Evolutionary conservation across 2,113 vertebrate species (phyloP), one percentile per base, ranked within the genome.

Genomic region (Corynorhinus townsendii): DNA sequence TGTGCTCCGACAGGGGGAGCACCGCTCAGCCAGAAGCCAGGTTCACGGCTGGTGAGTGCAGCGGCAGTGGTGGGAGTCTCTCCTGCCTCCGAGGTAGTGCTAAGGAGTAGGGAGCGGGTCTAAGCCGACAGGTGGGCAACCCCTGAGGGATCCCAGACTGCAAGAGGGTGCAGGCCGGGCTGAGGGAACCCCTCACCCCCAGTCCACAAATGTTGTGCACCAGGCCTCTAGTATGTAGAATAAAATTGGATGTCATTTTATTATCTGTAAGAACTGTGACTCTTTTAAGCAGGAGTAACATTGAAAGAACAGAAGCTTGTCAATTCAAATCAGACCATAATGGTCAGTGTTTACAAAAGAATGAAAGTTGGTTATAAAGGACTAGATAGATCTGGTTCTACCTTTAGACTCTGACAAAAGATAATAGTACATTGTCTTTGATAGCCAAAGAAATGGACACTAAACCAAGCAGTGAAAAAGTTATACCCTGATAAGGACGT

Each of bases 371-470:
- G 22, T 17, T 69, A 92, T 35, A 64, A 92, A 92, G 40, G 14
- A 86, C 47, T 43, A 93, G 45, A n/a, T 11, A 89, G 40, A 71
- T 35, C 22, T n/a, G 35, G 17, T 54, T 90, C 75, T 64, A 94
- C 19, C 6, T 64, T 64, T 59, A 72, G 83, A 95, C 73, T 19
- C 28, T 68, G 62, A 72, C 14, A 81, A 72, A 94, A 83, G 64
- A 62, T 59, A 77, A 54, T 1, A 69, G 38, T 26, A 47, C 7
- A 72, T 15, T 90, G 71, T 93, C 71, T 83, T 82, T 59, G 43
- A 71, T 2, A 90, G 79, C 22, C 84, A 90, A 92, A 77, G 62
- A 86, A 92, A 93, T 80, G 38, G 11, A 85, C 90, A 95, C 79
- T 73, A 86, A 91, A 89, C 26, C 10, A 71, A 94, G 73, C 45